Evolutionary conservation across 2,888 invertebrate species (phyloP).

Genomic region (Glaucopsyche alexis): DNA sequence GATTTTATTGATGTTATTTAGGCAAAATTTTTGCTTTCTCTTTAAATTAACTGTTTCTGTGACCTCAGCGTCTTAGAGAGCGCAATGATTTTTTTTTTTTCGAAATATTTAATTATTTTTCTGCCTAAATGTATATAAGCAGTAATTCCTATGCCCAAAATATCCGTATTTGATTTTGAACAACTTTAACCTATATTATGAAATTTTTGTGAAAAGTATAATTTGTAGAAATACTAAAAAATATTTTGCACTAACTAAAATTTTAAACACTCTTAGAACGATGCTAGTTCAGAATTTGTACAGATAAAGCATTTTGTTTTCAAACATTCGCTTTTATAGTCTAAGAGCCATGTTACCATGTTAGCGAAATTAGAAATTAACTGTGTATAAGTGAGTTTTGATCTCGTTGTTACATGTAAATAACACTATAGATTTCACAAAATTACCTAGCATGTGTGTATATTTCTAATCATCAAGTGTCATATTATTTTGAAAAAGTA

Average conservation of each 20-base stretch:
- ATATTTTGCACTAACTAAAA: slow-evolving; percentile 3
- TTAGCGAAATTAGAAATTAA: slow-evolving; percentile 10
- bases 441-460: background rate
- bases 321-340: background rate
- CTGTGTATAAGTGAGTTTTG: slow-evolving; percentile 9
- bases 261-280: background rate
- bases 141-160: too few species aligned
- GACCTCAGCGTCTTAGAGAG: too few species aligned
- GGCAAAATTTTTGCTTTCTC: too few species aligned
- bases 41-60: too few species aligned
- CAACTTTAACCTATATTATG: background rate
- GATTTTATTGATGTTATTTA: too few species aligned
- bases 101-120: too few species aligned
- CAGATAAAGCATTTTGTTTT: background rate
- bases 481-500: background rate
- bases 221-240: background rate
- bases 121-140: too few species aligned
- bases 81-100: too few species aligned
- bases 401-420: slow-evolving; percentile 15
- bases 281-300: background rate
- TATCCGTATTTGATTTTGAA: too few species aligned
- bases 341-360: slow-evolving; percentile 5
- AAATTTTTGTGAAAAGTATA: background rate
- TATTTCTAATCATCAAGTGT: background rate
- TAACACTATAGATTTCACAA: background rate